A percentile compares a stretch with the other conserved stretches of the same genome.
These are phyloP conservation scores for Carcharodon carcharias DNA, from an alignment of 2,797 vertebrate species.

Conservation along the genomic window DNA sequence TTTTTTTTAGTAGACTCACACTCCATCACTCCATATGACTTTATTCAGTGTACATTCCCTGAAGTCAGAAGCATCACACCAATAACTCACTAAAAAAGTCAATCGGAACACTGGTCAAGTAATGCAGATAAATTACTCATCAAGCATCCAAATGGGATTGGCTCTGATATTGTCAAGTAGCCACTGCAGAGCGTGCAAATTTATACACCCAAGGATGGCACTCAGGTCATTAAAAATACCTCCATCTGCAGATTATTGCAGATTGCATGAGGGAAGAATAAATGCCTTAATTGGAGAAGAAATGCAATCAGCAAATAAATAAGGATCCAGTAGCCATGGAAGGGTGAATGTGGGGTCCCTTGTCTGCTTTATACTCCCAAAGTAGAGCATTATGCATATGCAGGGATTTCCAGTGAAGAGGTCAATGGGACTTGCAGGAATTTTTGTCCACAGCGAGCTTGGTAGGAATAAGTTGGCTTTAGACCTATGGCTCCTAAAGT, in stretches of 20 bases:
- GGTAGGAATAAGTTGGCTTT: background rate
- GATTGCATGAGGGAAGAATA: background rate
- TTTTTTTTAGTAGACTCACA: background rate
- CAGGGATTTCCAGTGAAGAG: background rate
- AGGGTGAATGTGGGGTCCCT: background rate
- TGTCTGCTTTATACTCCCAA: background rate
- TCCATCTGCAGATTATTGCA: background rate
- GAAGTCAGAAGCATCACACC: background rate
- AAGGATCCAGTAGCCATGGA: background rate
- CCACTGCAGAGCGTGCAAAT: background rate
- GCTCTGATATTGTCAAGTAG: background rate
- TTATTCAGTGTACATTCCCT: background rate
- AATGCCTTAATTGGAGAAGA: background rate
- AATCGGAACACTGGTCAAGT: background rate
- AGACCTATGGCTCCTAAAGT: background rate
- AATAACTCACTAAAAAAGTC: background rate
- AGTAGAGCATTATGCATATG: background rate
- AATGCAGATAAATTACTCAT: background rate
- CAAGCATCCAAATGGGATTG: background rate
- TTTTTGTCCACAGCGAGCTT: background rate
- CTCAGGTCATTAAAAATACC: background rate
- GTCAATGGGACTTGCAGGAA: background rate
- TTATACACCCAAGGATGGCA: background rate
- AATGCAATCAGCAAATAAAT: background rate
- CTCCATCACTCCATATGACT: background rate